A percentile compares a stretch with the other conserved stretches of the same genome.
These are phyloP conservation scores for Dissostichus mawsoni DNA, from an alignment of 2,113 vertebrate species.

Conservation along the genomic window DNA sequence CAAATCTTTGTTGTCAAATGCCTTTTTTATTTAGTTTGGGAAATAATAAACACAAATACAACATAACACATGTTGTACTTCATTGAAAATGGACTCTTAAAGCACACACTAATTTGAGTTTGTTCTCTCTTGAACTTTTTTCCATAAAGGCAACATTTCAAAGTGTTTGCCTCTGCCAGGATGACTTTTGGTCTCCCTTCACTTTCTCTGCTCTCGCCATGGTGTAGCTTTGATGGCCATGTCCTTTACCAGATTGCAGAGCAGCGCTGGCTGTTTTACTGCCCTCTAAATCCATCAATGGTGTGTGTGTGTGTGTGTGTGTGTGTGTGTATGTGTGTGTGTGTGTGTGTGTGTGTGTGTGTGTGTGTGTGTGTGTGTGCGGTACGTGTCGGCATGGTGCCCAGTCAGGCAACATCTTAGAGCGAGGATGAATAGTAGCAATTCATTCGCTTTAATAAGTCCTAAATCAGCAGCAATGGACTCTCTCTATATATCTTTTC, in stretches of 20 bases:
- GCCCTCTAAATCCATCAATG: conserved; percentile 62
- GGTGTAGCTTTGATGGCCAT: conserved; percentile 54
- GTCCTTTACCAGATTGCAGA: conserved; percentile 74
- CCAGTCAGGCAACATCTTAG: conserved; percentile 42
- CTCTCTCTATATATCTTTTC: not conserved
- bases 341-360: conserved; percentile 4
- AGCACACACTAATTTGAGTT: not conserved
- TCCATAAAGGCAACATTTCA: not conserved
- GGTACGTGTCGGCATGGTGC: conserved; percentile 7
- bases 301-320: not conserved
- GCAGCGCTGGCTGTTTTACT: conserved; percentile 52
- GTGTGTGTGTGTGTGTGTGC: conserved; percentile 6
- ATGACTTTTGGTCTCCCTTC: not conserved
- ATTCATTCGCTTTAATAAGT: conserved; percentile 51
- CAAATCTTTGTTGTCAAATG: too few species aligned
- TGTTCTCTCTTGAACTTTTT: not conserved
- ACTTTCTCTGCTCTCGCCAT: conserved; percentile 12
- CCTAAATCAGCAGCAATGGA: conserved; percentile 48
- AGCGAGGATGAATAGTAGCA: conserved; percentile 54
- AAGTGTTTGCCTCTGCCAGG: not conserved
- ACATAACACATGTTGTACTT: too few species aligned
- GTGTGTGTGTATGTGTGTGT: not conserved
- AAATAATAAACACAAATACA: too few species aligned
- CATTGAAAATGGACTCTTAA: not conserved
- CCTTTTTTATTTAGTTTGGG: too few species aligned